Base-by-base conservation (phyloP, 2,888 invertebrate species). In the Melolontha melolontha region DNA sequence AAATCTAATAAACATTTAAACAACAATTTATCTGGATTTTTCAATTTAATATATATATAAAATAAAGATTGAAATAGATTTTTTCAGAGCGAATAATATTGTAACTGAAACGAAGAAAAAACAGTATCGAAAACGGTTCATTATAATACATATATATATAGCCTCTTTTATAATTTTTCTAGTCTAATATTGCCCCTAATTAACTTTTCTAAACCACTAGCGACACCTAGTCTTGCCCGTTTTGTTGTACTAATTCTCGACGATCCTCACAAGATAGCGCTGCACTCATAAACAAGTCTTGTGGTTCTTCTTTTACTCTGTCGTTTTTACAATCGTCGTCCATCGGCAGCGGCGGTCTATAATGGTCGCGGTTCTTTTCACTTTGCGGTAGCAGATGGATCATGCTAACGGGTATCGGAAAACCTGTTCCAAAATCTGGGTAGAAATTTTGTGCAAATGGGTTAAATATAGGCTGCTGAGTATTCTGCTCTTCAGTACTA, bases 401-500 rank as follows among this genome's bases (percentile, higher is more conserved):
- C 94, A 94, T 94, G 80, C 91, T 92, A 34, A 95, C 88, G 34
- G 93, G 93, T 79, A 95, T 90, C 0, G 94, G 94, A 79, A 94
- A 95, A 14, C 91, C 91, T 5, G 92, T 87, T 12, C 84, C 84
- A 77, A 94, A 94, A 78, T 95, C 94, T 7, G 93, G 93, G 81
- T 93, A 94, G 84, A 94, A 94, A 70, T 91, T 91, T 75, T 91
- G 92, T 73, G 90, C 88, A 80, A 93, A 91, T 65, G 92, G 92
- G 78, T 92, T 92, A 83, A 92, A 92, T 76, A 92, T 87, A 82
- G 75, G 75, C 6, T 74, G 77, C 16, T 71, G 73, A 82, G 75
- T 76, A 11, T 42, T 51, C 44, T 16, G n/a, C 14, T 80, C 80
- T 79, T 91, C 91, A 0, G 89, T 89, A 81, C 90, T 90, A 67